phyloP scores from a whole-genome alignment of 1,140 invertebrate genomes.

The Macrocentrus cingulum region DNA sequence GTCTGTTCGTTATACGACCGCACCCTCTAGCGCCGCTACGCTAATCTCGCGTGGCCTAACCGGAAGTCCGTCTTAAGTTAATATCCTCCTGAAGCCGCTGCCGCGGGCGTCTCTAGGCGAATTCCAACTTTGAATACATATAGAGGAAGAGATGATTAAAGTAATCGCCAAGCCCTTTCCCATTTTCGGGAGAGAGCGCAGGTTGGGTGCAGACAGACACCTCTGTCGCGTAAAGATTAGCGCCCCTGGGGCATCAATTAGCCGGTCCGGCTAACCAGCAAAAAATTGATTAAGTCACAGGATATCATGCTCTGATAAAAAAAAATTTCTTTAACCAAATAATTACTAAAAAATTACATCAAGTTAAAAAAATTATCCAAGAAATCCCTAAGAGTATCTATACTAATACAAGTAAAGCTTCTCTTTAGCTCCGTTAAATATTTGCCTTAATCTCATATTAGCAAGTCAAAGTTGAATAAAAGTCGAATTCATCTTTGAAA shows the following conservation, averaged over 20 bases:
- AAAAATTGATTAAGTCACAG: too few species aligned
- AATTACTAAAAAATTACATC: too few species aligned
- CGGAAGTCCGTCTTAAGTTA: slow-evolving; percentile 42
- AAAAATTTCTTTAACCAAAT: too few species aligned
- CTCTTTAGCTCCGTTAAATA: too few species aligned
- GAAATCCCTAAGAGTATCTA: too few species aligned
- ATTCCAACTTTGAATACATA: slow-evolving; percentile 35
- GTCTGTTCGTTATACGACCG: background rate
- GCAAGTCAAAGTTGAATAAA: too few species aligned
- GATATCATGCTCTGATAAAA: background rate
- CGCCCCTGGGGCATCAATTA: slow-evolving; percentile 53
- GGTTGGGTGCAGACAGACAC: slow-evolving; percentile 22
- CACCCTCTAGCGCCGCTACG: slow-evolving; percentile 5
- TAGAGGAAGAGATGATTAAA: slow-evolving; percentile 45
- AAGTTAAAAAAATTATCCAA: too few species aligned
- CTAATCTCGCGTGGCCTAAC: slow-evolving; percentile 29
- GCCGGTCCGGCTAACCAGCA: slow-evolving; percentile 43
- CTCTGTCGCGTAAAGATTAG: slow-evolving; percentile 40
- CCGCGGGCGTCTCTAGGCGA: slow-evolving; percentile 35
- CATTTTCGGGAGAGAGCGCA: slow-evolving; percentile 18
- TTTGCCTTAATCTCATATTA: too few species aligned
- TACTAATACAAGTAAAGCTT: too few species aligned
- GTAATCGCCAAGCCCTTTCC: slow-evolving; percentile 32
- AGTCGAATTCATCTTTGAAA: too few species aligned
- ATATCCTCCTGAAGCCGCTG: slow-evolving; percentile 34